phyloP scores from a whole-genome alignment of 2,888 invertebrate species.

The Nephrotoma flavescens region DNA sequence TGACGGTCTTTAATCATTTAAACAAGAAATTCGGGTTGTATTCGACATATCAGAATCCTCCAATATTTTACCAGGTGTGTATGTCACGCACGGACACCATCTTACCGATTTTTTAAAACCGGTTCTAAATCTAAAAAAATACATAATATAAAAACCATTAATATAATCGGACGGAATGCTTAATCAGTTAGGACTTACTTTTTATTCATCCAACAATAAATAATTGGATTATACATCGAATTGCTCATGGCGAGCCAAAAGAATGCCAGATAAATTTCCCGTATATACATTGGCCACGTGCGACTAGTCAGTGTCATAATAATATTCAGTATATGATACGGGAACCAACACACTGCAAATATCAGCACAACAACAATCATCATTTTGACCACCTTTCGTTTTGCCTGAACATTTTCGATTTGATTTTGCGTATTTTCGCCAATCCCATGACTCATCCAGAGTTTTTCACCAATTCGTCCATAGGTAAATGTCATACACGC shows the following conservation, averaged over 20 bases:
- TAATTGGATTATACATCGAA: neutral
- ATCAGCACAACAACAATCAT: neutral
- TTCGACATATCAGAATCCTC: neutral
- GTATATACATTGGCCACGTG: neutral
- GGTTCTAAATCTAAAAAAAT: conserved; percentile 13
- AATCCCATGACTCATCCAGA: neutral
- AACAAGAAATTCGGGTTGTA: neutral
- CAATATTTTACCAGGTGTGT: neutral
- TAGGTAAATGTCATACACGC: neutral
- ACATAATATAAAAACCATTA: too few species aligned
- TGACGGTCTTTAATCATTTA: too few species aligned
- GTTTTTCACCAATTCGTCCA: neutral
- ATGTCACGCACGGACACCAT: neutral
- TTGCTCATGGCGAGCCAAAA: neutral
- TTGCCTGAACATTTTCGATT: neutral
- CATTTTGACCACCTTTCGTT: neutral
- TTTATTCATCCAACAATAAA: neutral
- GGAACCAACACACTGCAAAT: neutral
- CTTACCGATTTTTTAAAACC: neutral
- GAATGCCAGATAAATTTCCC: neutral
- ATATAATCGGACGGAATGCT: too few species aligned
- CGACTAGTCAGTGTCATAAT: neutral
- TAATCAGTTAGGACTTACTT: neutral
- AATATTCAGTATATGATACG: neutral
- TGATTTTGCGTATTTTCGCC: neutral